Conservation (phyloP, 1,140 invertebrate species). For the Drosophila punjabiensis region DNA sequence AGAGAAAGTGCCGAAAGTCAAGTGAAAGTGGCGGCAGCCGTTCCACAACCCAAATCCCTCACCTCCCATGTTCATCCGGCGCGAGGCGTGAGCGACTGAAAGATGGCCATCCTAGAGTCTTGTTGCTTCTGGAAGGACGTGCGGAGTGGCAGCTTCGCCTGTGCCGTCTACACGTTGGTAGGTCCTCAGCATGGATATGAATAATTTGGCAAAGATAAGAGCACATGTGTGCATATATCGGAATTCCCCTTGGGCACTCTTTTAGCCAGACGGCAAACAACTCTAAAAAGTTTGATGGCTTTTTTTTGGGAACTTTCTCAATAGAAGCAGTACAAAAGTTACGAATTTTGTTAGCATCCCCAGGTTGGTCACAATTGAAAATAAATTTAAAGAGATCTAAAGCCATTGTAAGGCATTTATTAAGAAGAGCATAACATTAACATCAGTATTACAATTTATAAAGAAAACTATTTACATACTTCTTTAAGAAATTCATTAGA, state of each 20-base stretch:
- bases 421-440: not conserved
- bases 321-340: conserved; percentile 8
- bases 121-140: conserved; percentile 94
- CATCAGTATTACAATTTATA: not conserved
- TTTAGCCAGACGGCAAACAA: not conserved
- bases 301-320: conserved; percentile 1
- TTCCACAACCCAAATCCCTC: conserved; percentile 1
- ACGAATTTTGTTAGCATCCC: not conserved
- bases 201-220: conserved; percentile 31
- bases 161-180: conserved; percentile 91
- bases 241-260: conserved; percentile 6
- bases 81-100: conserved; percentile 38
- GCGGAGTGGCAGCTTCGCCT: conserved; percentile 91
- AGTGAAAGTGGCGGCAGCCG: conserved; percentile 78
- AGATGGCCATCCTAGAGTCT: conserved; percentile 92
- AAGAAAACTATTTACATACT: too few species aligned
- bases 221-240: conserved; percentile 1
- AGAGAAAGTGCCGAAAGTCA: conserved; percentile 62
- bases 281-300: not conserved
- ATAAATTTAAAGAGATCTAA: not conserved
- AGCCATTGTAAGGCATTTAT: not conserved
- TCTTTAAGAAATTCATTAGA: not conserved
- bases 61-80: conserved; percentile 43
- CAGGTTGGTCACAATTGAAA: not conserved
- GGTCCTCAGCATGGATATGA: conserved; percentile 80